phyloP scores from a whole-genome alignment of 2,113 vertebrate genomes.

The Sceloporus tristichus region DNA sequence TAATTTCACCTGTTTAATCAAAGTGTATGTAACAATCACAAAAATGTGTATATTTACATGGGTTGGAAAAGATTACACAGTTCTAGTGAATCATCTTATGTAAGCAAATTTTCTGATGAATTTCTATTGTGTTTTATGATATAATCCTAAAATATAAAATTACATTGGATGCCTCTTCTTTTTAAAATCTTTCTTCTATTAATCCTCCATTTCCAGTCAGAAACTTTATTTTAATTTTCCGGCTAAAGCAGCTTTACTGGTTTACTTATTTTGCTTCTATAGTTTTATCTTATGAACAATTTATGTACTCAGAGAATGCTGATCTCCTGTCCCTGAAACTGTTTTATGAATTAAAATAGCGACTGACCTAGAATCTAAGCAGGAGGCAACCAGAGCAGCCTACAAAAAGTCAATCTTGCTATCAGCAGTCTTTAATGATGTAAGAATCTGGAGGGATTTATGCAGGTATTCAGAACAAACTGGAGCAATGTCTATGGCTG shows the following conservation, averaged over 20 bases:
- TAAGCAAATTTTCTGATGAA: constrained; percentile 73
- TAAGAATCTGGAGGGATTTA: too few relatives aligned
- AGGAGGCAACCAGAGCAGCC: background rate
- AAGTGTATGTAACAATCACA: background rate
- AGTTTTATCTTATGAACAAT: constrained; percentile 48
- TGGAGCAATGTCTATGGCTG: too few relatives aligned
- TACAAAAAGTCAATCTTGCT: constrained; percentile 37
- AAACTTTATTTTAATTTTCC: constrained; percentile 64
- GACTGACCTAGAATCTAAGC: background rate
- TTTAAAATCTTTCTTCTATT: constrained; percentile 60
- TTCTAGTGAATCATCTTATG: constrained; percentile 58
- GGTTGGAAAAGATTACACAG: constrained; percentile 65
- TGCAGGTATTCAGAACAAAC: too few relatives aligned
- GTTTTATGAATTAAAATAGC: constrained; percentile 51
- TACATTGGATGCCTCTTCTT: constrained; percentile 68
- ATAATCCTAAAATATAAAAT: constrained; percentile 75
- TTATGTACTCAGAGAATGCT: constrained; percentile 55
- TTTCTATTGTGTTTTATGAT: constrained; percentile 68
- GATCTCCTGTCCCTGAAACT: constrained; percentile 20
- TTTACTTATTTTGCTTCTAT: constrained; percentile 61
- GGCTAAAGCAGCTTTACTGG: constrained; percentile 71
- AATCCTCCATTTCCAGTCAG: constrained; percentile 73
- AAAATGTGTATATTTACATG: constrained; percentile 9
- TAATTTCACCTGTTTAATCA: background rate
- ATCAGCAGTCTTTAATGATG: constrained; percentile 53